These are phyloP conservation scores for Danio rerio DNA, from an alignment of 2,113 vertebrate species.

Conservation along the genomic window DNA sequence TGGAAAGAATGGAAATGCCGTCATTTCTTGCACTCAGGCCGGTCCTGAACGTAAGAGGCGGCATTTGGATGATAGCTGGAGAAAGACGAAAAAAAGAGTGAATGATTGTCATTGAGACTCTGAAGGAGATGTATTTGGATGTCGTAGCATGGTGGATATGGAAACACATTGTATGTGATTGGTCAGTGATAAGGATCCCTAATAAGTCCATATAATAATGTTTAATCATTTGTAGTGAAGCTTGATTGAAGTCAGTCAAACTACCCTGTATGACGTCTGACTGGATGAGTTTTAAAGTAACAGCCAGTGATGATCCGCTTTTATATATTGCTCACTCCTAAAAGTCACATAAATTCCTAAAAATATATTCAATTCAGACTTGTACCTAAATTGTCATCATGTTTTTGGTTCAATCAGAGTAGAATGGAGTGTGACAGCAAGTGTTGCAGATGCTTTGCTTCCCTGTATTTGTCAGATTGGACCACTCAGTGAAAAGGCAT, in stretches of 20 bases:
- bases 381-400: neutral
- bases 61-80: slow-evolving; percentile 19
- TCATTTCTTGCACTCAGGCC: slow-evolving; percentile 84
- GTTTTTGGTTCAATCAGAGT: neutral
- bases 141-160: slow-evolving; percentile 43
- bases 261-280: slow-evolving; percentile 24
- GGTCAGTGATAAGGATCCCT: slow-evolving; percentile 17
- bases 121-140: slow-evolving; percentile 43
- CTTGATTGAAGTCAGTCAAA: slow-evolving; percentile 39
- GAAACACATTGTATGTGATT: slow-evolving; percentile 54
- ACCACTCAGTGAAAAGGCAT: slow-evolving; percentile 59
- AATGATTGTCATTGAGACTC: slow-evolving; percentile 52
- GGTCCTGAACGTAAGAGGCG: slow-evolving; percentile 80
- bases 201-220: slow-evolving; percentile 59
- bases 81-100: slow-evolving; percentile 52
- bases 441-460: slow-evolving; percentile 44
- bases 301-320: neutral
- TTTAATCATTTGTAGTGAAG: slow-evolving; percentile 26
- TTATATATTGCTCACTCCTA: slow-evolving; percentile 21
- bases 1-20: slow-evolving; percentile 58
- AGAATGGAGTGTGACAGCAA: slow-evolving; percentile 17
- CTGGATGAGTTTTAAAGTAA: slow-evolving; percentile 21
- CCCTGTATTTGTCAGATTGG: slow-evolving; percentile 50
- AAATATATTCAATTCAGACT: neutral
- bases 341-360: neutral